phyloP scores from a whole-genome alignment of 2,888 invertebrate genomes.

The Strigamia transsilvanica region DNA sequence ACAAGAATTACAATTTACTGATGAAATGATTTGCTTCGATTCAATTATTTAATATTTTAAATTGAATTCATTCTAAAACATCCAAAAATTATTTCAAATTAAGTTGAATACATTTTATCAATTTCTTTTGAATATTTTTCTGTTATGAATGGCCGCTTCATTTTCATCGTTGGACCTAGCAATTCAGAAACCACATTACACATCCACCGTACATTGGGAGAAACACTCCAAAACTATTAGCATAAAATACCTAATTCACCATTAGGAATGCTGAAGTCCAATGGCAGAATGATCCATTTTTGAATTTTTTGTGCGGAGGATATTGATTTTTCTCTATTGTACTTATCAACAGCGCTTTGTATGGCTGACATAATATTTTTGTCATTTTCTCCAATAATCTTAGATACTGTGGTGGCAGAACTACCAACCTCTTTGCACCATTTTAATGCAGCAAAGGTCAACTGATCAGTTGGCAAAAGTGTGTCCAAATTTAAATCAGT shows the following conservation, averaged over 20 bases:
- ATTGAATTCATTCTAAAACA: too few species aligned
- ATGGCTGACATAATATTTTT: slow-evolving; percentile 54
- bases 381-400: slow-evolving; percentile 57
- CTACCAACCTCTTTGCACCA: slow-evolving; percentile 76
- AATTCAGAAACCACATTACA: background rate
- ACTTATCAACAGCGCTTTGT: slow-evolving; percentile 16
- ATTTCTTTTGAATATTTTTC: slow-evolving; percentile 14
- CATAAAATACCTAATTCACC: slow-evolving; percentile 45
- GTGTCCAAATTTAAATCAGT: slow-evolving; percentile 78
- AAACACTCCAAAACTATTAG: background rate
- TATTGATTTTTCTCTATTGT: slow-evolving; percentile 43
- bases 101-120: background rate
- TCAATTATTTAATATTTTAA: too few species aligned
- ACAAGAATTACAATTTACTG: too few species aligned
- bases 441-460: slow-evolving; percentile 72
- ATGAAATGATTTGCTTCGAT: too few species aligned
- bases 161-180: background rate
- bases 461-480: slow-evolving; percentile 75
- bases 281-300: slow-evolving; percentile 52
- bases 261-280: slow-evolving; percentile 37
- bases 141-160: background rate
- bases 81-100: too few species aligned
- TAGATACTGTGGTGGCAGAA: slow-evolving; percentile 65
- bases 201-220: background rate
- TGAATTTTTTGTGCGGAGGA: slow-evolving; percentile 46